A percentile compares a stretch with the other conserved stretches of the same genome.
phyloP scores from a whole-genome alignment of 1,140 invertebrate genomes.

The Dufourea novaeangliae region DNA sequence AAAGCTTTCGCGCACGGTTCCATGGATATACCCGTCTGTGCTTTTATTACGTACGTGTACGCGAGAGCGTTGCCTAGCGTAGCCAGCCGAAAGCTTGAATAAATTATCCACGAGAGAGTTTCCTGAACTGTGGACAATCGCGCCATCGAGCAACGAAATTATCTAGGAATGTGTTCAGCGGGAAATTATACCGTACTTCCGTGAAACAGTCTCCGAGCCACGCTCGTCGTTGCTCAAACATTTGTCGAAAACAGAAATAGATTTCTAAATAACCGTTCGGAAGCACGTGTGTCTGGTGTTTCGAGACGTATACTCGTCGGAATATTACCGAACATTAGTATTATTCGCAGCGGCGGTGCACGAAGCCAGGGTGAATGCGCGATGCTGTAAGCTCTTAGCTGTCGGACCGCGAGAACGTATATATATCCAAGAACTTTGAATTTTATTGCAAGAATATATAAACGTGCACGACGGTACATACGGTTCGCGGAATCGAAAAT shows the following conservation, averaged over 20 bases:
- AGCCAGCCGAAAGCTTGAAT: too few species aligned
- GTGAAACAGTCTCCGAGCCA: too few species aligned
- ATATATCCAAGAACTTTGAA: conserved; percentile 29
- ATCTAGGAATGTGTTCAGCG: background rate
- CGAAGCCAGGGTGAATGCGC: too few species aligned
- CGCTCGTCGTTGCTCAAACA: too few species aligned
- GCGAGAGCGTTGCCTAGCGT: too few species aligned
- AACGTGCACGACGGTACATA: background rate
- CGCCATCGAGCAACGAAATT: background rate
- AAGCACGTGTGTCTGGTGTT: background rate
- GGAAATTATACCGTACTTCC: too few species aligned
- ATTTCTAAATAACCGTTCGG: background rate
- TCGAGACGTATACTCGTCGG: background rate
- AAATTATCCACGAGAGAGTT: background rate
- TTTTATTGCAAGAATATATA: conserved; percentile 19
- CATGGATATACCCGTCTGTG: background rate
- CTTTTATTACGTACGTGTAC: too few species aligned
- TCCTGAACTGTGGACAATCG: too few species aligned
- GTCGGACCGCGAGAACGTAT: background rate
- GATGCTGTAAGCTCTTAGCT: conserved; percentile 8
- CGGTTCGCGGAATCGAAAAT: conserved; percentile 31
- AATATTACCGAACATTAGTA: conserved; percentile 28
- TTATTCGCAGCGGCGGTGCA: background rate
- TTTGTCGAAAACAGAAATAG: background rate
- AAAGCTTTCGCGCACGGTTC: background rate